Evolutionary conservation across 2,888 invertebrate genomes (phyloP).

Genomic region (Eilema griseolum): DNA sequence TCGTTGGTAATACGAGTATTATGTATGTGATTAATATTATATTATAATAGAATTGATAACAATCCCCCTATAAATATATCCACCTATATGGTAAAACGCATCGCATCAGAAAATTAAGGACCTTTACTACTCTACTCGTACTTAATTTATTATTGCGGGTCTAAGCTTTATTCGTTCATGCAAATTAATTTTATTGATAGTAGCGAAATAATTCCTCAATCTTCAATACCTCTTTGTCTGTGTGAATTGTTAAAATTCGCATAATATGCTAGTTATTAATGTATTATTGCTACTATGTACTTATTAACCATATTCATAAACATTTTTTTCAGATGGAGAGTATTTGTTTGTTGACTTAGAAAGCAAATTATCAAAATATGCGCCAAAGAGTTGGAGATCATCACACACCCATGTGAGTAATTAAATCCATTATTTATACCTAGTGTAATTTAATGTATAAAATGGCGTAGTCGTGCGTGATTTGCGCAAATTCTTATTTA

Average conservation of each 20-base stretch:
- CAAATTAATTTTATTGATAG: neutral
- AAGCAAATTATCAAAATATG: conserved; percentile 98
- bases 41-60: too few relatives aligned
- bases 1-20: too few relatives aligned
- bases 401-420: conserved; percentile 94
- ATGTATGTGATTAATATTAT: too few relatives aligned
- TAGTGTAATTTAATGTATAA: neutral
- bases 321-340: conserved; percentile 94
- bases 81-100: neutral
- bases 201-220: neutral
- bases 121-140: neutral
- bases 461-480: neutral
- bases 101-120: neutral
- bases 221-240: neutral
- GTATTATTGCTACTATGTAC: neutral
- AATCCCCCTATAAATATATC: too few relatives aligned
- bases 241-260: neutral
- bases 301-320: neutral
- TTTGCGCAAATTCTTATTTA: neutral
- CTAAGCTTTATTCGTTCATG: neutral
- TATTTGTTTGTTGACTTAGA: conserved; percentile 98
- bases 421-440: conserved; percentile 42
- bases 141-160: too few relatives aligned
- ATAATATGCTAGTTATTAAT: neutral
- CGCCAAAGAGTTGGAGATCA: conserved; percentile 98